phyloP scores from a whole-genome alignment of 1,140 invertebrate genomes.

The Drosophila mayri region DNA sequence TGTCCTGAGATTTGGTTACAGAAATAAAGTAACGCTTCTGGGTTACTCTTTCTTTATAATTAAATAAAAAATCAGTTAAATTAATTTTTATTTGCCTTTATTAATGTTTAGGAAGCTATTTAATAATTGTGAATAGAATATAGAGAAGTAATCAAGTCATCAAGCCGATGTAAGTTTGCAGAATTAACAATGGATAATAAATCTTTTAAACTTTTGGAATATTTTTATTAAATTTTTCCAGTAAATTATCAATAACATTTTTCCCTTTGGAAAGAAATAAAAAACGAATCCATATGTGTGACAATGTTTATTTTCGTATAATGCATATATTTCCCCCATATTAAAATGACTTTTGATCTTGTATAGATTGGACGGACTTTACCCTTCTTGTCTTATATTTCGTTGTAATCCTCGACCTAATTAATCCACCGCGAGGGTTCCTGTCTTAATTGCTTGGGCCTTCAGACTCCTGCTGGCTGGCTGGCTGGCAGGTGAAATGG shows the following conservation, averaged over 20 bases:
- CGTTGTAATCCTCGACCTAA: conserved; percentile 16
- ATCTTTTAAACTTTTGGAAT: background rate
- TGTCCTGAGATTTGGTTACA: too few relatives aligned
- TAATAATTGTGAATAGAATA: background rate
- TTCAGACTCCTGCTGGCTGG: conserved; percentile 16
- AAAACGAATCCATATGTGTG: too few relatives aligned
- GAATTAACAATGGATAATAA: background rate
- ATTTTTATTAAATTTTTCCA: background rate
- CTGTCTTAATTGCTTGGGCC: conserved; percentile 39
- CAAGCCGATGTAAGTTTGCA: background rate
- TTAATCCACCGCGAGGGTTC: conserved; percentile 21
- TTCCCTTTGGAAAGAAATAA: too few relatives aligned
- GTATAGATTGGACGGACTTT: background rate
- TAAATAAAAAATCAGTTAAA: too few relatives aligned
- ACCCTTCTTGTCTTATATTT: background rate
- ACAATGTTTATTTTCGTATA: too few relatives aligned
- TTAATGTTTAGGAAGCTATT: background rate
- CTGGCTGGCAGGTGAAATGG: background rate
- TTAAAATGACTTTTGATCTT: too few relatives aligned
- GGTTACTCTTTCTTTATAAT: background rate
- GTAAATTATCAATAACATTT: background rate
- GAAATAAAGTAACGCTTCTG: background rate
- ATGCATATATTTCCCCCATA: background rate
- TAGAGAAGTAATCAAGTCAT: background rate
- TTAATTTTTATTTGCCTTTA: background rate